Evolutionary conservation across 2,888 invertebrate species (phyloP), one percentile per base, ranked within the genome.

Genomic region (Leptarthrus brevirostris): DNA sequence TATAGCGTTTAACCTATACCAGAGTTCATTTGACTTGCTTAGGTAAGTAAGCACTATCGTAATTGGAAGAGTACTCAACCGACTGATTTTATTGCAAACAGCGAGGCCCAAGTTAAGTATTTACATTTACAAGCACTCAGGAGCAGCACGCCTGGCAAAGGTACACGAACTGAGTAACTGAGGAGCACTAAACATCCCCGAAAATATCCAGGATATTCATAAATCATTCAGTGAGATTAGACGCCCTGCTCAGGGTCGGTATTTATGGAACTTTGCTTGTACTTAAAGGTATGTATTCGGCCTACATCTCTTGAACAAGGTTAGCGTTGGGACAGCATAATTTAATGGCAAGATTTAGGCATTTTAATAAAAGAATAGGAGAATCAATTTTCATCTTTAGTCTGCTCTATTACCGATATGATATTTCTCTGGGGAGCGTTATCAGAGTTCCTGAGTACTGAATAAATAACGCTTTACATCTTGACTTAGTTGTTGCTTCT

Each of bases 221-320:
- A 69, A 69, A 69, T 69, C 69, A 69, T 69, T 69, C 69, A 69
- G 69, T n/a, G 24, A 69, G 69, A 69, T 69, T 69, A 69, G 52
- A 69, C 44, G 69, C 69, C 54, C 44, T 30, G 8, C 52, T 20
- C 52, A 6, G 8, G 16, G 52, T 8, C 18, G 30, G 18, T 52
- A 52, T 52, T 69, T 49, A n/a, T 24, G 69, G 16, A 69, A 69
- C 36, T 18, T 16, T 36, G 36, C 36, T 58, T 30, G 14, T 58
- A 34, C 58, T 58, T 36, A 20, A 36, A 36, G 36, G 58, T 58
- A 58, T 58, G 34, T 12, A 6, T 40, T 40, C 10, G 40, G 40
- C 12, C 2, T n/a, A 16, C 20, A 3, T 49, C 3, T 3, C n/a
- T 3, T 16, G 12, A 18, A 14, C 18, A 12, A 16, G 20, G 49